These are phyloP conservation scores for Notothenia coriiceps DNA, from an alignment of 2,113 vertebrate genomes.

Conservation along the genomic window DNA sequence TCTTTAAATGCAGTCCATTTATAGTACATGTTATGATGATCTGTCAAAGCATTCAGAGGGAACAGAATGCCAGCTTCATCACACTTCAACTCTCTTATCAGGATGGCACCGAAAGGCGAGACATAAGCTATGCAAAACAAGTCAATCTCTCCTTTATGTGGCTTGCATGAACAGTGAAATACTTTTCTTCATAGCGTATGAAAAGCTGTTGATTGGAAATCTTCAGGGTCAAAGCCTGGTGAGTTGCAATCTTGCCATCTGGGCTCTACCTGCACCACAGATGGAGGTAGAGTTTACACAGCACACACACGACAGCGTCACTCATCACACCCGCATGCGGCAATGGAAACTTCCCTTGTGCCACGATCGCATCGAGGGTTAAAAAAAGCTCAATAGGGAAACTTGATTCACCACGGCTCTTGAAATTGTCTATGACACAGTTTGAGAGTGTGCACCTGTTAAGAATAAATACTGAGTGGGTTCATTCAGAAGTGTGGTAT, in stretches of 20 bases:
- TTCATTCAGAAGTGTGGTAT: neutral
- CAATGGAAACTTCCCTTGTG: slow-evolving; percentile 78
- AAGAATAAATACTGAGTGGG: slow-evolving; percentile 53
- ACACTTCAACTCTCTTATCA: slow-evolving; percentile 37
- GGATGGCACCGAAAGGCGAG: slow-evolving; percentile 19
- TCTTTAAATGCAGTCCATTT: too few species aligned
- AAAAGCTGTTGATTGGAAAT: neutral
- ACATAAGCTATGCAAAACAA: slow-evolving; percentile 27
- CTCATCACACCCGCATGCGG: slow-evolving; percentile 64
- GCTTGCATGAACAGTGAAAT: slow-evolving; percentile 26
- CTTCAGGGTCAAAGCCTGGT: slow-evolving; percentile 60
- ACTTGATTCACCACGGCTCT: slow-evolving; percentile 64
- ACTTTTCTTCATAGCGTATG: neutral
- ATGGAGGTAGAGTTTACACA: slow-evolving; percentile 71
- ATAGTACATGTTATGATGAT: neutral
- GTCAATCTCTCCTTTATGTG: slow-evolving; percentile 9
- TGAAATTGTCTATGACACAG: slow-evolving; percentile 68
- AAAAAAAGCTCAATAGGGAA: slow-evolving; percentile 66
- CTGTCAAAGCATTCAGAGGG: neutral
- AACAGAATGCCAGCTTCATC: slow-evolving; percentile 34
- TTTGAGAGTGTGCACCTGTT: slow-evolving; percentile 61
- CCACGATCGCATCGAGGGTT: slow-evolving; percentile 42
- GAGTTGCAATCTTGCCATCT: slow-evolving; percentile 74
- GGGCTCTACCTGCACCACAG: slow-evolving; percentile 68
- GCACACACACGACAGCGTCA: slow-evolving; percentile 68